Conservation (phyloP, 1,140 invertebrate genomes). For the Aphelenchoides besseyi region DNA sequence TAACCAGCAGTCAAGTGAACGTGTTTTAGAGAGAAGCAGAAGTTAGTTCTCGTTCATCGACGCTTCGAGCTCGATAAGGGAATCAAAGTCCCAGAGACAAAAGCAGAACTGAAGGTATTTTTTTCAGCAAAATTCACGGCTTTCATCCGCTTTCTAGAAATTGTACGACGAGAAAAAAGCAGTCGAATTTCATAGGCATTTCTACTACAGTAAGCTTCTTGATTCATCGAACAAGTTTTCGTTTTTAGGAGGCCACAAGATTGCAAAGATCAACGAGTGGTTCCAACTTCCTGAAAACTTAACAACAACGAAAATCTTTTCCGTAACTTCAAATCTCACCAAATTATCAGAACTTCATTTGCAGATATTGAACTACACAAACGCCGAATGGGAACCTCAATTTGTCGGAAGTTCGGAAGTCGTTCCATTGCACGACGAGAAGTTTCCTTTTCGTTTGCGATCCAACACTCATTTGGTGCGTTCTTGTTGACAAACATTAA, state of each 20-base stretch:
- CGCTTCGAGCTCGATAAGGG: constrained; percentile 28
- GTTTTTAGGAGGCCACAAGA: constrained; percentile 17
- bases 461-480: constrained; percentile 34
- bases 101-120: constrained; percentile 24
- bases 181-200: constrained; percentile 23
- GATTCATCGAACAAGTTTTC: no score
- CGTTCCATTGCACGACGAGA: constrained; percentile 28
- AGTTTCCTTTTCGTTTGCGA: constrained; percentile 30
- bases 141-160: constrained; percentile 17
- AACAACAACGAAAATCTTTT: not conserved
- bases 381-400: constrained; percentile 31
- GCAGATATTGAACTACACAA: constrained; percentile 27
- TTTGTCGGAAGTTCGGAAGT: constrained; percentile 20
- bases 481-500: no score
- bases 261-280: constrained; percentile 20
- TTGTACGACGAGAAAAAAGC: constrained; percentile 16
- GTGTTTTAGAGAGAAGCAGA: constrained; percentile 21
- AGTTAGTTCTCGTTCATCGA: constrained; percentile 34
- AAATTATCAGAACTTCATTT: constrained; percentile 3
- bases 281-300: constrained; percentile 17
- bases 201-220: no score
- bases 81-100: constrained; percentile 13
- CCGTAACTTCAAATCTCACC: constrained; percentile 11
- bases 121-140: no score
- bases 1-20: not conserved